Percentiles rank a stretch among this genome's conserved stretches.
Evolutionary conservation across 2,888 invertebrate species (phyloP).

Genomic region (Chalcis sispes): DNA sequence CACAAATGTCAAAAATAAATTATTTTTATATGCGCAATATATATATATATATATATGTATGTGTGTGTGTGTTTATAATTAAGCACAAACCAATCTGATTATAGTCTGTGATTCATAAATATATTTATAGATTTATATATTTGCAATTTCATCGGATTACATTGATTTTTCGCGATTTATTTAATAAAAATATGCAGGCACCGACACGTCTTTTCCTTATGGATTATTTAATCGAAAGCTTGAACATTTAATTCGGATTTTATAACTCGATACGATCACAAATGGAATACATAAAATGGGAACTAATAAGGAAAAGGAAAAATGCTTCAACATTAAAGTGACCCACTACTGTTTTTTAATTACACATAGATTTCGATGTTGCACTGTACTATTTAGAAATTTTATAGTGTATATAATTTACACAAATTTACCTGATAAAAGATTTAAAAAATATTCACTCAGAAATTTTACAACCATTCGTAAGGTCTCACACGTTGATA

Average conservation of each 20-base stretch:
- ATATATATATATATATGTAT: slow-evolving; percentile 42
- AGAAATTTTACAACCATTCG: slow-evolving; percentile 39
- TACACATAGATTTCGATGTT: slow-evolving; percentile 43
- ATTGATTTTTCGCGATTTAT: slow-evolving; percentile 25
- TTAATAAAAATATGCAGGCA: slow-evolving; percentile 70
- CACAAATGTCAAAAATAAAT: slow-evolving; percentile 55
- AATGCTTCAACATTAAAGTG: slow-evolving; percentile 24
- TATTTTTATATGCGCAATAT: slow-evolving; percentile 54
- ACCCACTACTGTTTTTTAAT: slow-evolving; percentile 14
- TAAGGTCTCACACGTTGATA: slow-evolving; percentile 40
- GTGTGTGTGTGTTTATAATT: slow-evolving; percentile 44
- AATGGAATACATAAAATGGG: not conserved
- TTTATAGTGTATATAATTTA: slow-evolving; percentile 28
- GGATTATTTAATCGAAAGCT: slow-evolving; percentile 29
- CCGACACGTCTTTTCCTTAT: slow-evolving; percentile 65
- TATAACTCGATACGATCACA: slow-evolving; percentile 28
- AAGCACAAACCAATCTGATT: slow-evolving; percentile 53
- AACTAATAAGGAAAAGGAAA: slow-evolving; percentile 13
- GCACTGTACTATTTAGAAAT: slow-evolving; percentile 41
- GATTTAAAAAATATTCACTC: slow-evolving; percentile 51
- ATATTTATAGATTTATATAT: slow-evolving; percentile 53
- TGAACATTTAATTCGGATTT: slow-evolving; percentile 48
- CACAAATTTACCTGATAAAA: slow-evolving; percentile 20
- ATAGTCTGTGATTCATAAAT: slow-evolving; percentile 49
- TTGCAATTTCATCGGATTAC: slow-evolving; percentile 34